Evolutionary conservation across 2,797 vertebrate genomes (phyloP).

Genomic region (Microtus californicus): DNA sequence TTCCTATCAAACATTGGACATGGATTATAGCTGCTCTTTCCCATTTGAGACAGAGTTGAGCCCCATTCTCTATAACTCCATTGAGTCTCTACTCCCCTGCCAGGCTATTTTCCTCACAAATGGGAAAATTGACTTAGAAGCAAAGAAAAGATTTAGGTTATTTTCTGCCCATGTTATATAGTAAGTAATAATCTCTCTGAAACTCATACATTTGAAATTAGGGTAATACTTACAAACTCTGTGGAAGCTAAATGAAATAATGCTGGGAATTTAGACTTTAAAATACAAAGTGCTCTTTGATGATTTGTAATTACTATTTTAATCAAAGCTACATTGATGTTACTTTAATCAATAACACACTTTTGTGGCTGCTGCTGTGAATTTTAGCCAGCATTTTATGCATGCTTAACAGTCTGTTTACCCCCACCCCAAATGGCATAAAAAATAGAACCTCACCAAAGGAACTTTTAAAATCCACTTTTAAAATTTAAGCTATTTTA

Average conservation of each 20-base stretch:
- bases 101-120: background rate
- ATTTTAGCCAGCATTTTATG: background rate
- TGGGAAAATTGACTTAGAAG: background rate
- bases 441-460: background rate
- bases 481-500: background rate
- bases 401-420: background rate
- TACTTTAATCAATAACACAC: background rate
- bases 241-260: background rate
- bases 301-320: slow-evolving; percentile 23
- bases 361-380: background rate
- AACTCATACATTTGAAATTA: background rate
- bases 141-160: background rate
- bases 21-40: background rate
- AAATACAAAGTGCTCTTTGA: background rate
- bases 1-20: no score
- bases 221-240: background rate
- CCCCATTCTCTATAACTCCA: background rate
- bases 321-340: slow-evolving; percentile 1
- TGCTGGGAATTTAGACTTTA: background rate
- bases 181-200: background rate
- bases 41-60: no score
- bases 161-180: background rate
- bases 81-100: background rate
- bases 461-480: background rate
- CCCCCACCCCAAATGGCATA: background rate